phyloP scores from a whole-genome alignment of 2,888 invertebrate genomes.

The Pelosia muscerda region DNA sequence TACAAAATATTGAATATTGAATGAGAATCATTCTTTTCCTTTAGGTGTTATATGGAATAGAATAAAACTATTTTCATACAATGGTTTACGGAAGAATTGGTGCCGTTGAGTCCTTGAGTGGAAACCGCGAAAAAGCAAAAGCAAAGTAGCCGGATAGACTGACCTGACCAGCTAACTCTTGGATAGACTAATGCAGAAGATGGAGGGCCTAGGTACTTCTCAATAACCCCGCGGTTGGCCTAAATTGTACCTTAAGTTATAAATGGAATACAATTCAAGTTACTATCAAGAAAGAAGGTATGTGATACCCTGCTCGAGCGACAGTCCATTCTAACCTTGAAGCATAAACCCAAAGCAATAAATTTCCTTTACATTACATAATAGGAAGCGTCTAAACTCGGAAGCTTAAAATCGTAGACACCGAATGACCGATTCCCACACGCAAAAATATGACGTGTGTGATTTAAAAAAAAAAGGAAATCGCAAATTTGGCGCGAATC shows the following conservation, averaged over 20 bases:
- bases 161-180: too few relatives aligned
- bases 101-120: too few relatives aligned
- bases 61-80: background rate
- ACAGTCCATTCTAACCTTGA: background rate
- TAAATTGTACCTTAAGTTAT: too few relatives aligned
- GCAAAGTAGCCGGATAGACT: too few relatives aligned
- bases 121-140: too few relatives aligned
- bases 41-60: background rate
- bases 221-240: too few relatives aligned
- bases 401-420: background rate
- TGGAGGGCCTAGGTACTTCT: too few relatives aligned
- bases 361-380: conserved; percentile 1
- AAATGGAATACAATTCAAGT: too few relatives aligned
- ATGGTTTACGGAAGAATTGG: background rate
- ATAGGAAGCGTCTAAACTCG: conserved; percentile 12
- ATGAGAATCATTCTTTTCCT: background rate
- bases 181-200: too few relatives aligned
- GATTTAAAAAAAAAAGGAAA: conserved; percentile 42
- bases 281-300: too few relatives aligned
- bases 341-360: background rate
- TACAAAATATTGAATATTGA: too few relatives aligned
- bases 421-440: conserved; percentile 12
- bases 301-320: too few relatives aligned
- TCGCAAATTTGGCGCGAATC: conserved; percentile 45
- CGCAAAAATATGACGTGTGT: conserved; percentile 11